A percentile compares a stretch with the other conserved stretches of the same genome.
Evolutionary conservation across 1,140 invertebrate genomes (phyloP).

Genomic region (Antheraea mylitta): DNA sequence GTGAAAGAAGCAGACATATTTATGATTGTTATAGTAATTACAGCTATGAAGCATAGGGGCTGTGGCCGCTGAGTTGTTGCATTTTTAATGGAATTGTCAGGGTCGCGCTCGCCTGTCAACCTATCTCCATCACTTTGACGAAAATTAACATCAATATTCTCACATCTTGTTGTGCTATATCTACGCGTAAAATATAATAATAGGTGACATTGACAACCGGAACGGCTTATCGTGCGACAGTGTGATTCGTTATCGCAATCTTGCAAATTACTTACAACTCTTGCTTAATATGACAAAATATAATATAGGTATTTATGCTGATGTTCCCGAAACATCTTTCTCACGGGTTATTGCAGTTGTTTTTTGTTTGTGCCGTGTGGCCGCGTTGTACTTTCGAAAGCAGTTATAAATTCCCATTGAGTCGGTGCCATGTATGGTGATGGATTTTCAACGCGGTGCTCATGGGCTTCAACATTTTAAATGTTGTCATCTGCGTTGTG

Average conservation of each 20-base stretch:
- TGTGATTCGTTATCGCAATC: constrained; percentile 7
- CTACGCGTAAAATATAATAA: background rate
- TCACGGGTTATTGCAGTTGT: no score
- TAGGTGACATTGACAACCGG: background rate
- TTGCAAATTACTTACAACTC: background rate
- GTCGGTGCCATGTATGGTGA: constrained; percentile 10
- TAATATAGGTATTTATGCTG: no score
- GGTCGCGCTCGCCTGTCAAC: no score
- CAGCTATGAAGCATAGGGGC: no score
- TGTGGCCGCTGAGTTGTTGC: no score
- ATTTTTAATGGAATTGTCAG: no score
- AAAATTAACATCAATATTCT: background rate
- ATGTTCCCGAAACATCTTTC: no score
- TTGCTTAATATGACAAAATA: no score
- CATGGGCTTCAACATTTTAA: background rate
- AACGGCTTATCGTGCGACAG: background rate
- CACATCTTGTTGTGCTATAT: background rate
- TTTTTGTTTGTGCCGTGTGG: no score
- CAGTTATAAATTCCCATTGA: constrained; percentile 6
- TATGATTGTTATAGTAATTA: no score
- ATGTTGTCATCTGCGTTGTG: background rate
- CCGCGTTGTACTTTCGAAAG: constrained; percentile 10
- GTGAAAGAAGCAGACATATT: no score
- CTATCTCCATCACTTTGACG: no score
- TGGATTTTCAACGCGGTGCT: background rate